These are phyloP conservation scores for Hormiphora californensis DNA, from an alignment of 37 sponge, comb jelly and placozoan genomes.

Conservation along the genomic window DNA sequence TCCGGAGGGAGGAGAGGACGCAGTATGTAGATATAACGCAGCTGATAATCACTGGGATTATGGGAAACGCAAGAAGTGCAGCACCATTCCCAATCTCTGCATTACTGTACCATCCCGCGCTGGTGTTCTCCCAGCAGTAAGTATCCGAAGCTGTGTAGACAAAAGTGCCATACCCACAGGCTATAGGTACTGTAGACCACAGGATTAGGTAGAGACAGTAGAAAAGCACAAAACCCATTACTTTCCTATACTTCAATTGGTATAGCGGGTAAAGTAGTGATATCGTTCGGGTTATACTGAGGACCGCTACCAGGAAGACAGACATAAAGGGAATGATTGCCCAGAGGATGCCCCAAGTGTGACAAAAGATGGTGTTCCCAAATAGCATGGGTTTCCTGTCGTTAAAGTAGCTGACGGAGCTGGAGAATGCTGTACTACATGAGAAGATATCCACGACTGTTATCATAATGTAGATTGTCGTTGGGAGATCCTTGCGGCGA, in stretches of 20 bases:
- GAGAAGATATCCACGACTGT: conserved; percentile 25
- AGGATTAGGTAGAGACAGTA: conserved; percentile 1
- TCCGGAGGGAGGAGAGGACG: conserved; percentile 3
- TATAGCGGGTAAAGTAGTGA: conserved; percentile 23
- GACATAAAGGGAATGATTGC: conserved; percentile 38
- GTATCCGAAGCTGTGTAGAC: conserved; percentile 28
- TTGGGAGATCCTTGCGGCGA: conserved; percentile 1
- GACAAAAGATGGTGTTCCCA: conserved; percentile 28
- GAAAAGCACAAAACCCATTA: not conserved
- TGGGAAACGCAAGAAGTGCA: conserved; percentile 39
- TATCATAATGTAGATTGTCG: conserved; percentile 24
- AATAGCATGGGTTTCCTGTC: conserved; percentile 36
- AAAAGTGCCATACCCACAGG: not conserved
- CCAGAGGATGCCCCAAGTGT: conserved; percentile 32
- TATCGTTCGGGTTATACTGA: conserved; percentile 43
- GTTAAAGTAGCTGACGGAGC: conserved; percentile 15
- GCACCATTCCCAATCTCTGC: conserved; percentile 27
- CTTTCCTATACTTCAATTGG: not conserved
- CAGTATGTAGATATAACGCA: conserved; percentile 17
- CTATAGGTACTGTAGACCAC: conserved; percentile 42
- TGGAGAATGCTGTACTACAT: conserved; percentile 17
- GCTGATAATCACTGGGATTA: conserved; percentile 36
- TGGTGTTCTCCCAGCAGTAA: conserved; percentile 46
- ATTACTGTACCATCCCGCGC: not conserved
- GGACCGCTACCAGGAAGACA: conserved; percentile 42